phyloP scores from a whole-genome alignment of 2,113 vertebrate genomes.

The Myiozetetes cayanensis region DNA sequence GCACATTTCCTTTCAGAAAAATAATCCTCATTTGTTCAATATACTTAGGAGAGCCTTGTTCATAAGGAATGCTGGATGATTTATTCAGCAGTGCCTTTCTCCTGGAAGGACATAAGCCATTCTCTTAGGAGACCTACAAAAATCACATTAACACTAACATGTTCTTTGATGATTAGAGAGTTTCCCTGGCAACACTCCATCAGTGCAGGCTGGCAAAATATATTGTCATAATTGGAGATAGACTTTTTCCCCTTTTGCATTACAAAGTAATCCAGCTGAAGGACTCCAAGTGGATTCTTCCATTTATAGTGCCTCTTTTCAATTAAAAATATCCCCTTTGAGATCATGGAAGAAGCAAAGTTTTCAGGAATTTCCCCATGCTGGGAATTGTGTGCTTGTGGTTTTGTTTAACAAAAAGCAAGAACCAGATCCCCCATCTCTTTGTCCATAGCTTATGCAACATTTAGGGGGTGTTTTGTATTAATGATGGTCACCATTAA shows the following conservation, averaged over 20 bases:
- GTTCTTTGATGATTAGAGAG: conserved; percentile 40
- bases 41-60: background rate
- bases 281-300: background rate
- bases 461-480: background rate
- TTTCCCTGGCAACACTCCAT: conserved; percentile 21
- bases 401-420: background rate
- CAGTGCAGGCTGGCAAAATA: background rate
- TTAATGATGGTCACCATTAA: background rate
- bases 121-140: conserved; percentile 8
- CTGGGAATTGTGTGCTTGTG: background rate
- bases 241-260: background rate
- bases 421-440: background rate
- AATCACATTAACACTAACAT: background rate
- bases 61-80: background rate
- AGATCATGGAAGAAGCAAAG: background rate
- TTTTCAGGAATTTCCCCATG: background rate
- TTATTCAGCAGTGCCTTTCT: conserved; percentile 11
- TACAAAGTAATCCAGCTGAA: background rate
- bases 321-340: background rate
- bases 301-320: background rate
- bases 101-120: conserved; percentile 15
- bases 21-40: background rate
- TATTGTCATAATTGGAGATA: background rate
- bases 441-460: background rate
- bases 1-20: background rate